These are phyloP conservation scores for Coecobrya sp. DNA, from an alignment of 2,888 invertebrate genomes.

Conservation along the genomic window DNA sequence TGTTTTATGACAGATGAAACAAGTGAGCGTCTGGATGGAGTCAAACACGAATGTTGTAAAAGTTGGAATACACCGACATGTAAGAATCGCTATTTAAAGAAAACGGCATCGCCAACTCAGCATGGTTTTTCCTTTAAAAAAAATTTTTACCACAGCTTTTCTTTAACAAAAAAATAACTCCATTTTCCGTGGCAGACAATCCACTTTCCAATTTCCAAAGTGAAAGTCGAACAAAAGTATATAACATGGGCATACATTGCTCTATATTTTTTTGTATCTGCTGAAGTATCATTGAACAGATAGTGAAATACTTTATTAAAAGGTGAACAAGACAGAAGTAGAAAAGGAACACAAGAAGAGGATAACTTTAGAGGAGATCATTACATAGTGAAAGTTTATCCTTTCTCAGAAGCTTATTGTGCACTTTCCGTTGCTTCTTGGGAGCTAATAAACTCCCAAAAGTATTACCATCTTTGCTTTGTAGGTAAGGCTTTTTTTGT, in stretches of 20 bases:
- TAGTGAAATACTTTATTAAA: conserved; percentile 1
- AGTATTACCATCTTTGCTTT: background rate
- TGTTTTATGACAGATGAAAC: conserved; percentile 6
- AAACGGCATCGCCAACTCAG: background rate
- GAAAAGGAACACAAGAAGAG: background rate
- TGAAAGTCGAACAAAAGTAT: conserved; percentile 27
- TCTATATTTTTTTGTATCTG: background rate
- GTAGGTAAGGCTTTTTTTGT: background rate
- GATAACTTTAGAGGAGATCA: conserved; percentile 35
- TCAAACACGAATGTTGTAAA: background rate
- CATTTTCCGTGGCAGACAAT: conserved; percentile 12
- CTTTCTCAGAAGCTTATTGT: conserved; percentile 29
- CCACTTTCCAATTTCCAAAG: conserved; percentile 23
- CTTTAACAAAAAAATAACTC: background rate
- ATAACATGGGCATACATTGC: background rate
- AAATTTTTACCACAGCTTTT: background rate
- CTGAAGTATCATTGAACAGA: conserved; percentile 1
- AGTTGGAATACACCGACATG: background rate
- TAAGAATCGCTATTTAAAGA: background rate
- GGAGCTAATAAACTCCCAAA: conserved; percentile 44
- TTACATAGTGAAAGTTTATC: conserved; percentile 27
- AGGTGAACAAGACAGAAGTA: background rate
- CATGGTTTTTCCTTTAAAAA: background rate
- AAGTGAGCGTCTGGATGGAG: conserved; percentile 6
- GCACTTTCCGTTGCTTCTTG: background rate